A percentile compares a stretch with the other conserved stretches of the same genome.
These are phyloP conservation scores for Periparus ater DNA, from an alignment of 2,797 vertebrate genomes.

Conservation along the genomic window DNA sequence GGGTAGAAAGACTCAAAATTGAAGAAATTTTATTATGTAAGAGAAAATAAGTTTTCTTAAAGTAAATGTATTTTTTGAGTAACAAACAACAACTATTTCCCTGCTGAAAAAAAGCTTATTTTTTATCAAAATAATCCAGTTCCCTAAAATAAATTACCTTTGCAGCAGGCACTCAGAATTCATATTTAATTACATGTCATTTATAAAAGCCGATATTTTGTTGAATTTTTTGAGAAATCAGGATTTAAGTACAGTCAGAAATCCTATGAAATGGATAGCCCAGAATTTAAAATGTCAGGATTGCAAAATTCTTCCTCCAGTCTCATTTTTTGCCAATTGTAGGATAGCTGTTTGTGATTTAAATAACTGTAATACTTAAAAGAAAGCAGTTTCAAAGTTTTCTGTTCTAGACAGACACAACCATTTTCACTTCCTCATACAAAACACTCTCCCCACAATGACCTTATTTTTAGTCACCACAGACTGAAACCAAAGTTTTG, in stretches of 20 bases:
- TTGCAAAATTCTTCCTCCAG: not conserved
- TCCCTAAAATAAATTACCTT: not conserved
- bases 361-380: not conserved
- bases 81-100: not conserved
- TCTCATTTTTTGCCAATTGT: not conserved
- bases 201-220: not conserved
- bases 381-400: not conserved
- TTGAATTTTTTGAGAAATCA: not conserved
- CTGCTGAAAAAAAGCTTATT: not conserved
- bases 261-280: not conserved
- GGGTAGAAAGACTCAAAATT: not conserved
- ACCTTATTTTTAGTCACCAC: not conserved
- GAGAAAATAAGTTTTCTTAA: conserved; percentile 13
- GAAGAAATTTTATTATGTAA: not conserved
- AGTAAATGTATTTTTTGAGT: not conserved
- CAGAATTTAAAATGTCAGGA: not conserved
- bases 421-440: not conserved
- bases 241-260: not conserved
- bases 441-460: not conserved
- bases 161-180: not conserved
- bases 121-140: not conserved
- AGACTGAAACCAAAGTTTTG: not conserved
- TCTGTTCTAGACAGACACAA: not conserved
- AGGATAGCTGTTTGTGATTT: not conserved
- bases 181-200: not conserved